phyloP scores from a whole-genome alignment of 2,888 invertebrate species.

The Abrostola triplasia region DNA sequence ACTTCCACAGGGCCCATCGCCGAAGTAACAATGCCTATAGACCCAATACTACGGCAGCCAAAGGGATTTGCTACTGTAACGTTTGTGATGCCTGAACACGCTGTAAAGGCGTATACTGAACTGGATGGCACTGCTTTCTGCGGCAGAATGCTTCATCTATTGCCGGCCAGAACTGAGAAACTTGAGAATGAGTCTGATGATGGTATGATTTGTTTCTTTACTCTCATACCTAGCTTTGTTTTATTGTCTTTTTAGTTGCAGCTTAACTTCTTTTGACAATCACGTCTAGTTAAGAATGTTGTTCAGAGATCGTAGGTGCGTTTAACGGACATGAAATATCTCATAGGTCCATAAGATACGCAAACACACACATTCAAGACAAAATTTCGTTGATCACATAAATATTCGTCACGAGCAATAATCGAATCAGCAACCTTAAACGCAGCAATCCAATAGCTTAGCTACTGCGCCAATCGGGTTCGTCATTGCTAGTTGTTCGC shows the following conservation, averaged over 20 bases:
- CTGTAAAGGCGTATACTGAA: slow-evolving; percentile 94
- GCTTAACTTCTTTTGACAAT: too few relatives aligned
- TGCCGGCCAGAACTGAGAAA: slow-evolving; percentile 94
- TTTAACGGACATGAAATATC: too few relatives aligned
- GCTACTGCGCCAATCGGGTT: too few relatives aligned
- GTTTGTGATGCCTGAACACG: slow-evolving; percentile 98
- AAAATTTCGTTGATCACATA: too few relatives aligned
- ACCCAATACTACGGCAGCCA: slow-evolving; percentile 92
- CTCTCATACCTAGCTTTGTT: neutral
- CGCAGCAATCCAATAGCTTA: too few relatives aligned
- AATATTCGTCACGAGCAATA: too few relatives aligned
- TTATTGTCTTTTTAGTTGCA: neutral
- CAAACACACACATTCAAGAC: too few relatives aligned
- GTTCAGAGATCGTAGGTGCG: too few relatives aligned
- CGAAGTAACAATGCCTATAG: slow-evolving; percentile 96
- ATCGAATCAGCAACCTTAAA: too few relatives aligned
- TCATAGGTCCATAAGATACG: too few relatives aligned
- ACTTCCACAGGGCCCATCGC: slow-evolving; percentile 91
- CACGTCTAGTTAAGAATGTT: too few relatives aligned
- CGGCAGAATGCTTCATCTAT: slow-evolving; percentile 97
- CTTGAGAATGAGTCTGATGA: slow-evolving; percentile 81
- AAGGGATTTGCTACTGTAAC: slow-evolving; percentile 98
- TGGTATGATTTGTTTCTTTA: slow-evolving; percentile 59
- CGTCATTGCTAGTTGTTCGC: too few relatives aligned
- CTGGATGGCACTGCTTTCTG: slow-evolving; percentile 97